Percentiles rank a stretch among this genome's conserved stretches.
phyloP scores from a whole-genome alignment of 2,113 vertebrate genomes.

The Mormyrus lacerda region DNA sequence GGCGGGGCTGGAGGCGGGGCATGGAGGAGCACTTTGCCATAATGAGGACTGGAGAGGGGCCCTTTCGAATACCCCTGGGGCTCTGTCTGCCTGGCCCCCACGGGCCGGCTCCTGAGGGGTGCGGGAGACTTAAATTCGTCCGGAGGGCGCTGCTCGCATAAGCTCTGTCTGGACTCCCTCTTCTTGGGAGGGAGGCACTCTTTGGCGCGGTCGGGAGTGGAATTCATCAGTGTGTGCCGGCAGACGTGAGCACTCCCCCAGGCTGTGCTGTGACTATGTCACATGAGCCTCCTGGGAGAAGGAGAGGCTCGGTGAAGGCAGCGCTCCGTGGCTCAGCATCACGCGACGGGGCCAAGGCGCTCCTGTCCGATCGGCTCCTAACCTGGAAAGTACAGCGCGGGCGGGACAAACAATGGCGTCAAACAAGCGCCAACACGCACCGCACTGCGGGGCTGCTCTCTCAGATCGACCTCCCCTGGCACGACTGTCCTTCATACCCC shows the following conservation, averaged over 20 bases:
- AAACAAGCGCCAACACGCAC: background rate
- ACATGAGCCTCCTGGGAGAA: constrained; percentile 30
- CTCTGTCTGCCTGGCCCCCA: constrained; percentile 13
- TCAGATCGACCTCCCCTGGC: background rate
- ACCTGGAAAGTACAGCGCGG: background rate
- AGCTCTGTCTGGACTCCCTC: constrained; percentile 48
- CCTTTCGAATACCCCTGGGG: constrained; percentile 22
- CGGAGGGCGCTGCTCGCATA: constrained; percentile 33
- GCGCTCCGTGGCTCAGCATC: constrained; percentile 33
- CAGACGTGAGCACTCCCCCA: constrained; percentile 28
- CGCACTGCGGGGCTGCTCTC: background rate
- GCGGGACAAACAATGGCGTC: background rate
- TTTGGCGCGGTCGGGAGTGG: constrained; percentile 35
- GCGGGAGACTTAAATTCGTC: constrained; percentile 57
- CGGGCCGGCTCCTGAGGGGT: constrained; percentile 45
- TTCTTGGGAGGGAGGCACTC: constrained; percentile 56
- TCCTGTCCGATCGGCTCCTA: constrained; percentile 29
- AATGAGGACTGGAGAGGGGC: background rate
- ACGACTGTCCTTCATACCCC: background rate
- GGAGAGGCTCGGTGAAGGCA: constrained; percentile 23
- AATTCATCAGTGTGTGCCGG: constrained; percentile 45
- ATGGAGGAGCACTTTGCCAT: constrained; percentile 9
- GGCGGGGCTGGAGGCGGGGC: background rate
- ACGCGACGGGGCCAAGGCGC: constrained; percentile 17
- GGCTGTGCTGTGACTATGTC: constrained; percentile 25